phyloP scores from a whole-genome alignment of 2,888 invertebrate genomes.

The Tuberolachnus salignus region DNA sequence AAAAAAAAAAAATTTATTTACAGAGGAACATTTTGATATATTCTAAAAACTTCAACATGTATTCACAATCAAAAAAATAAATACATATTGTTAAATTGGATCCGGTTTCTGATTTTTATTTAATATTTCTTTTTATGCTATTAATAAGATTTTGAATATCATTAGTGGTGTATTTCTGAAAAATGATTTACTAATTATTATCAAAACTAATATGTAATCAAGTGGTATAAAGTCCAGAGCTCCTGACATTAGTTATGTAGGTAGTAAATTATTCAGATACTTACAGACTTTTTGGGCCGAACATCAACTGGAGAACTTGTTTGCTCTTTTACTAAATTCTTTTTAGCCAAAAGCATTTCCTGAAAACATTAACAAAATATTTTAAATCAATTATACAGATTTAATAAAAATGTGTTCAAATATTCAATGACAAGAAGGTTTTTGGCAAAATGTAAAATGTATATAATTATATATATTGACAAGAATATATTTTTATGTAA shows the following conservation, averaged over 20 bases:
- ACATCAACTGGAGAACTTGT: background rate
- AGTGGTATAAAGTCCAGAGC: too few species aligned
- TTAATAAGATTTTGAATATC: constrained; percentile 27
- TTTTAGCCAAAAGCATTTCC: background rate
- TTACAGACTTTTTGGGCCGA: constrained; percentile 1
- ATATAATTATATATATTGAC: too few species aligned
- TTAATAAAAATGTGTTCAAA: too few species aligned
- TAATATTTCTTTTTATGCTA: background rate
- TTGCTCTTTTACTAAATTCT: background rate
- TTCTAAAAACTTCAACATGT: too few species aligned
- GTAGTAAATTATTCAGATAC: background rate
- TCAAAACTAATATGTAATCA: too few species aligned
- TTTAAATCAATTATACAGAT: too few species aligned
- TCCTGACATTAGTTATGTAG: too few species aligned
- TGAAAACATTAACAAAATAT: constrained; percentile 14
- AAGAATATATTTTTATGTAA: too few species aligned
- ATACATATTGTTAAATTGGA: background rate
- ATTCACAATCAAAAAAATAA: background rate
- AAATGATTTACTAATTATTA: constrained; percentile 9
- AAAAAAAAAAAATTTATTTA: too few species aligned
- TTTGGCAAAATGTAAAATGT: too few species aligned
- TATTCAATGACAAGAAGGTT: too few species aligned
- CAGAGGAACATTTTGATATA: too few species aligned
- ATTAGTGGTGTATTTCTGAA: constrained; percentile 41
- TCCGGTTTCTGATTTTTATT: background rate